Conservation (phyloP, 2,113 vertebrate genomes). For the Rhineura floridana region DNA sequence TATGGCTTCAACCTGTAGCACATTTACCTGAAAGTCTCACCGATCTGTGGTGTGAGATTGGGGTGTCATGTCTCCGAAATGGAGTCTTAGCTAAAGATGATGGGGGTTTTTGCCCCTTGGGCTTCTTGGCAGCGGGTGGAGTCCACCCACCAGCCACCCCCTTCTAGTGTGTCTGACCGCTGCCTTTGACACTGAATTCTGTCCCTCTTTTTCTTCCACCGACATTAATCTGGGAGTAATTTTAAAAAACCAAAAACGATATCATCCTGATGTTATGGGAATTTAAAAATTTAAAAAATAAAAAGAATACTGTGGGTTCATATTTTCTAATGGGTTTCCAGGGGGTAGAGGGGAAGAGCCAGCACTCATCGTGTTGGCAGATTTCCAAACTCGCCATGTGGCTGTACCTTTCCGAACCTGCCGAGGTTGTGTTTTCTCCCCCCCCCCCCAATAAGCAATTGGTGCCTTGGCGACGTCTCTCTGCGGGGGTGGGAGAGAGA, state of each 20-base stretch:
- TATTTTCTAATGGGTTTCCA: slow-evolving; percentile 3
- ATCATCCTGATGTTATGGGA: neutral
- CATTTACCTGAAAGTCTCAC: neutral
- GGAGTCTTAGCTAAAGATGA: neutral
- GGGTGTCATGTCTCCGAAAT: too few species aligned
- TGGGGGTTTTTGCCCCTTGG: neutral
- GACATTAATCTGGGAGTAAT: neutral
- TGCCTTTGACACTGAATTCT: neutral
- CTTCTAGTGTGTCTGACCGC: too few species aligned
- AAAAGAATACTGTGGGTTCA: too few species aligned
- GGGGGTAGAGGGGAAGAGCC: neutral
- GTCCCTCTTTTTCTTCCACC: neutral
- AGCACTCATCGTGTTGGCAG: neutral
- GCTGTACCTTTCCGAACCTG: neutral
- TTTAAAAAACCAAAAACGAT: neutral
- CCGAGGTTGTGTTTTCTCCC: rapidly evolving
- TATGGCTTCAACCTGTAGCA: neutral
- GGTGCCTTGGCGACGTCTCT: neutral
- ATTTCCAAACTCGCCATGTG: neutral
- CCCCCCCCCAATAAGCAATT: too few species aligned
- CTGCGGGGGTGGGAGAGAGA: rapidly evolving
- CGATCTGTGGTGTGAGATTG: rapidly evolving
- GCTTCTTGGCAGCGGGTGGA: neutral
- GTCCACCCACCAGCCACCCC: neutral
- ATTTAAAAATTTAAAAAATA: too few species aligned